These are phyloP conservation scores for Dallia pectoralis DNA, from an alignment of 2,797 vertebrate genomes.

Conservation along the genomic window DNA sequence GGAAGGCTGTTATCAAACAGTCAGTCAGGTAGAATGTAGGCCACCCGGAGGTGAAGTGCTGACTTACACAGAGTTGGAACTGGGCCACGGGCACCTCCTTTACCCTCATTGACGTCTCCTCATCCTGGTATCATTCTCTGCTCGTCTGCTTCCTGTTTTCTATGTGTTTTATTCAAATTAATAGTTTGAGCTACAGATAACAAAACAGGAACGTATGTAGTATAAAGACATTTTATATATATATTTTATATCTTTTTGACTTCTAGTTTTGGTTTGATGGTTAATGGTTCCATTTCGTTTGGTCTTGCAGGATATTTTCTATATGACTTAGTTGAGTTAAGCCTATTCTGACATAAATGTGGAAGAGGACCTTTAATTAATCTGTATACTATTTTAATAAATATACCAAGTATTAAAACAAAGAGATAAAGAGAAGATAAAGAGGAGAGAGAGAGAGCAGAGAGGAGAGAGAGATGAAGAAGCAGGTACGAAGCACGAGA, in stretches of 20 bases:
- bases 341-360: too few relatives aligned
- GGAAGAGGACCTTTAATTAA: too few relatives aligned
- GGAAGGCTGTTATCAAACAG: slow-evolving; percentile 28
- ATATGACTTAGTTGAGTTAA: too few relatives aligned
- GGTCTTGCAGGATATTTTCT: too few relatives aligned
- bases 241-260: too few relatives aligned
- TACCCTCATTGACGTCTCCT: slow-evolving; percentile 6
- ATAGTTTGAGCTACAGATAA: too few relatives aligned
- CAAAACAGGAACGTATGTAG: too few relatives aligned
- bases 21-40: slow-evolving; percentile 1
- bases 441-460: background rate
- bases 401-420: too few relatives aligned
- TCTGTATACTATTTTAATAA: too few relatives aligned
- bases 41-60: slow-evolving; percentile 24
- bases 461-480: background rate
- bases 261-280: too few relatives aligned
- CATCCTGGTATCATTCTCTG: slow-evolving; percentile 11
- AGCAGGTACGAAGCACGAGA: slow-evolving; percentile 28
- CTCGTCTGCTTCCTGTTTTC: background rate
- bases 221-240: too few relatives aligned
- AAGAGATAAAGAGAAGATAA: background rate
- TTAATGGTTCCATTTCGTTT: too few relatives aligned
- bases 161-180: background rate
- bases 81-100: slow-evolving; percentile 1
- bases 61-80: background rate